Percentiles rank a stretch among this genome's conserved stretches.
phyloP scores from a whole-genome alignment of 1,140 invertebrate species.

The Watersipora subatra region DNA sequence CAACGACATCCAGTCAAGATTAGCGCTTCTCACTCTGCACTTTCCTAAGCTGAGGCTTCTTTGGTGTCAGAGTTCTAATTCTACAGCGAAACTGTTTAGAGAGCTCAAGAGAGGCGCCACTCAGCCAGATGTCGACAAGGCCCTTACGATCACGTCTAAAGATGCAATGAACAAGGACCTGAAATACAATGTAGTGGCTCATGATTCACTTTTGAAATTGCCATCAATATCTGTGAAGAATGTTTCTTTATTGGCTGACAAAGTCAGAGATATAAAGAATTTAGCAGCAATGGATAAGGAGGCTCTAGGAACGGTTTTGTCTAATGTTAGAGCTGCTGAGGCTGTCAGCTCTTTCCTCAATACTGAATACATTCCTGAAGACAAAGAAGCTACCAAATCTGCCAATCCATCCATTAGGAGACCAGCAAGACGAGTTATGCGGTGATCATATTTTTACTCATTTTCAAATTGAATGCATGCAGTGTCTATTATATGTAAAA shows the following conservation, averaged over 20 bases:
- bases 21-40: conserved; percentile 82
- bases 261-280: conserved; percentile 49
- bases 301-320: conserved; percentile 52
- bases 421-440: too few relatives aligned
- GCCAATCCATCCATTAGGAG: too few relatives aligned
- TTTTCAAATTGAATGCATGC: too few relatives aligned
- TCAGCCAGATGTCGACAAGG: conserved; percentile 44
- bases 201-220: conserved; percentile 75
- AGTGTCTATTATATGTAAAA: too few relatives aligned
- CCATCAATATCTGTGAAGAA: conserved; percentile 82
- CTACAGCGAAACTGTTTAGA: conserved; percentile 86
- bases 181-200: conserved; percentile 35
- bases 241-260: conserved; percentile 60
- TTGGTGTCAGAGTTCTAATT: conserved; percentile 89
- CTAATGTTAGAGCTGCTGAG: conserved; percentile 42
- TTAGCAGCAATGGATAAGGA: conserved; percentile 46
- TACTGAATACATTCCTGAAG: conserved; percentile 16
- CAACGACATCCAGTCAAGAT: conserved; percentile 57
- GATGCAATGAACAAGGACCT: conserved; percentile 24
- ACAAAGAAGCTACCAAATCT: too few relatives aligned
- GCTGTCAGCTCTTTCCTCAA: conserved; percentile 40
- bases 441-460: too few relatives aligned
- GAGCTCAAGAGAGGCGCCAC: conserved; percentile 44
- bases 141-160: conserved; percentile 21
- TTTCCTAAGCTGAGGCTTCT: conserved; percentile 80